Conservation (phyloP, 2,797 vertebrate species). For the Gallinago stenura region DNA sequence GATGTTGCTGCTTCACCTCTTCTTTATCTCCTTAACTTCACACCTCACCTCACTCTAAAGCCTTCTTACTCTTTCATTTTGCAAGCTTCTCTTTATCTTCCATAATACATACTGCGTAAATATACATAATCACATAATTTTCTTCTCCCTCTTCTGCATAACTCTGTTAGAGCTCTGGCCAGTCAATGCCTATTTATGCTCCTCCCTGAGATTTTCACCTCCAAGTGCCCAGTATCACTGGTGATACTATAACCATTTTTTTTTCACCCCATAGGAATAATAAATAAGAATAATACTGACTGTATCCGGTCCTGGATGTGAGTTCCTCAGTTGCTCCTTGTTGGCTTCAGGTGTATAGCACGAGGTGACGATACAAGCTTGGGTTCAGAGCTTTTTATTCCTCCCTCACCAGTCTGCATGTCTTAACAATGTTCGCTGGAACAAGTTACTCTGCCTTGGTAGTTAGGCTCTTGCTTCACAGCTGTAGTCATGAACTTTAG, state of each 20-base stretch:
- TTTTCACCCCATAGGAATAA: background rate
- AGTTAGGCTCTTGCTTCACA: slow-evolving; percentile 38
- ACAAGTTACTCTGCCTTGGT: slow-evolving; percentile 34
- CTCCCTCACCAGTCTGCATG: background rate
- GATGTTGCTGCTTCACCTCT: background rate
- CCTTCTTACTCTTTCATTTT: background rate
- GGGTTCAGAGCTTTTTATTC: background rate
- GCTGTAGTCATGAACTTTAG: slow-evolving; percentile 4
- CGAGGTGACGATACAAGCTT: background rate
- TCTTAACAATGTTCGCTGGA: slow-evolving; percentile 14
- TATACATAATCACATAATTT: background rate
- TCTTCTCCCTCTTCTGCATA: background rate
- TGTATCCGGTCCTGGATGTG: background rate
- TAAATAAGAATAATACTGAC: background rate
- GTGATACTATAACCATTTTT: background rate
- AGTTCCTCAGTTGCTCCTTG: background rate
- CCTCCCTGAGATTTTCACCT: background rate
- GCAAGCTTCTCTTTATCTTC: background rate
- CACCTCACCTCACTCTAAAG: background rate
- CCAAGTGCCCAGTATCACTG: background rate
- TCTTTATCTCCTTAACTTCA: background rate
- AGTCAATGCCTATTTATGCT: background rate
- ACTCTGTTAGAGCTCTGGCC: background rate
- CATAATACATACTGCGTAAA: background rate
- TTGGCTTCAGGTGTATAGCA: background rate